Base-by-base conservation (phyloP, 2,888 invertebrate species). In the Cephus runcator region DNA sequence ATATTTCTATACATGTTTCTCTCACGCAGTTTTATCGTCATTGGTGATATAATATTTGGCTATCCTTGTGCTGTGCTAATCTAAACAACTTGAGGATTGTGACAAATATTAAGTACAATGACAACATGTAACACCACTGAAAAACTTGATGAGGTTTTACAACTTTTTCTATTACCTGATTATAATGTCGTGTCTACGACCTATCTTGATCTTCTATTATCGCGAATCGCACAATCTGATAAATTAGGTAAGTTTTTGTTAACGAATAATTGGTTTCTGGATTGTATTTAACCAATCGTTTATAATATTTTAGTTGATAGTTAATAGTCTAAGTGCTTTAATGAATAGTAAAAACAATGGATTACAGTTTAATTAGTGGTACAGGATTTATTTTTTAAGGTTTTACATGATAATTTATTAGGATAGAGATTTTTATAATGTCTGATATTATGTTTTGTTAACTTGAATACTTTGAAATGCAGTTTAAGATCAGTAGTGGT, bases 81-180 rank as follows among this genome's bases (percentile, higher is more conserved):
- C 56, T 23, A 9, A 56, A 56, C 23, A 56, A 56, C 2, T 23
- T 23, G 56, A 9, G 9, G 56, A 56, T 23, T 56, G 23, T 56
- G 23, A 23, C 23, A 23, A 23, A 23, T 23, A 15, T 56, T 23
- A 23, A 23, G 56, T 56, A 56, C 56, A 56, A 56, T 56, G 56
- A 56, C 56, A 56, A 56, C 56, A 23, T 56, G 56, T 9, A 9
- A 56, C 23, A 56, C 23, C 6, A 9, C 23, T 56, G 56, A 56
- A 56, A 56, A 56, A 23, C 56, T 56, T 23, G 9, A 56, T 56
- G 88, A 93, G 81, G 92, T 95, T 78, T 92, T 95, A 87, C 90
- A 93, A 76, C 93, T 94, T 85, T 92, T 95, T 84, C 88, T 93
- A 34, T 92, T 93, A 79, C 93, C 94, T 0, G 92, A 93, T 82